Conservation (phyloP, 2,797 vertebrate genomes). For the Perdix hodgsoniae region DNA sequence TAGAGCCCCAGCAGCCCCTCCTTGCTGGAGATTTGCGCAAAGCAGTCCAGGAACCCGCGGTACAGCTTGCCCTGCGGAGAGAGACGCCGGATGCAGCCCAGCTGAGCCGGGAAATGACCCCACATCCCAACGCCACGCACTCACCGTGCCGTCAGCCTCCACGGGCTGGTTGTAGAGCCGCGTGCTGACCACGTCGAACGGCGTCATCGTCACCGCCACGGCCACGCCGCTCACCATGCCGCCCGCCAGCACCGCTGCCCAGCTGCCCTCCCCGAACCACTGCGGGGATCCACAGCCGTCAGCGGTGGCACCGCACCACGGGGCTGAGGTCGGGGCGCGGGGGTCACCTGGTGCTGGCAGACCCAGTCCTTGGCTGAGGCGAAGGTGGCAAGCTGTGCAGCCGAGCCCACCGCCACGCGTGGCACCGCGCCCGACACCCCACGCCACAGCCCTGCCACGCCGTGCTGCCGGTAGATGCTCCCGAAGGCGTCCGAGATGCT, state of each 20-base stretch:
- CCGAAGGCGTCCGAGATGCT: conserved; percentile 85
- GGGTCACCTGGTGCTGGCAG: conserved; percentile 84
- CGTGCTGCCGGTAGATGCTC: conserved; percentile 90
- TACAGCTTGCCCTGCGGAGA: conserved; percentile 88
- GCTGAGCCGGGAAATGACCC: background rate
- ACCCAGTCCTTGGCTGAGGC: conserved; percentile 92
- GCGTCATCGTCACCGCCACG: conserved; percentile 90
- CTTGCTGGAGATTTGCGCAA: conserved; percentile 86
- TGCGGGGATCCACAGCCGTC: conserved; percentile 30
- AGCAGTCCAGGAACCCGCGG: conserved; percentile 88
- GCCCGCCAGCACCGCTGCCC: conserved; percentile 86
- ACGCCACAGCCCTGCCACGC: conserved; percentile 90
- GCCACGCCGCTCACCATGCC: conserved; percentile 92
- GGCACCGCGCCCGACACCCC: conserved; percentile 93
- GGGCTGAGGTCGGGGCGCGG: no score
- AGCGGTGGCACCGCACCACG: background rate
- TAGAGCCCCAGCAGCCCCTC: conserved; percentile 91
- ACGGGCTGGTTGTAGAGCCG: conserved; percentile 97
- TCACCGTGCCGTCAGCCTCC: conserved; percentile 84
- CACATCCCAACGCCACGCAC: rapidly evolving
- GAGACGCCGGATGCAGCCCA: background rate
- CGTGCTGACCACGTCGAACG: conserved; percentile 94
- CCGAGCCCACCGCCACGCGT: conserved; percentile 93
- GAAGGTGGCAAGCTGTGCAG: conserved; percentile 92
- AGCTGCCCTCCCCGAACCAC: conserved; percentile 89